Conservation (phyloP, 2,797 vertebrate genomes). For the Enteromius viviparus region DNA sequence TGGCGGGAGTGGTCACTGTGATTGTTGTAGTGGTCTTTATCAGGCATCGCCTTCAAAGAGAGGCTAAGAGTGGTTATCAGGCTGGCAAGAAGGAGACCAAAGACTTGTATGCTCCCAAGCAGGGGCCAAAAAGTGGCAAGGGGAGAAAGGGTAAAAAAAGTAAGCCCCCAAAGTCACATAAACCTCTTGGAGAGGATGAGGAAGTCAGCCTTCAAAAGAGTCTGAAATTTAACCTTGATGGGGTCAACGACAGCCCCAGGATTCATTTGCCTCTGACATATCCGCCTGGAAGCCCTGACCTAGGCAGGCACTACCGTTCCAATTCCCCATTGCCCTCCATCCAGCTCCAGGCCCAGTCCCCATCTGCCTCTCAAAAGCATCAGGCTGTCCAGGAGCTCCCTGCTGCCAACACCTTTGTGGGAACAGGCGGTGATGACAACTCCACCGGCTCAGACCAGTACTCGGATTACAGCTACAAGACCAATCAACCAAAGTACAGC, state of each 20-base stretch:
- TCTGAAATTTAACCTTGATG: slow-evolving; percentile 96
- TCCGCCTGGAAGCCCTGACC: slow-evolving; percentile 94
- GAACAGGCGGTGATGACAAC: slow-evolving; percentile 95
- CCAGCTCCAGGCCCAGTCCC: slow-evolving; percentile 97
- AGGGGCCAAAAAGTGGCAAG: slow-evolving; percentile 89
- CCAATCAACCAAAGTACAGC: slow-evolving; percentile 96
- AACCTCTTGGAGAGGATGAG: slow-evolving; percentile 87
- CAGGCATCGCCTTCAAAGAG: slow-evolving; percentile 92
- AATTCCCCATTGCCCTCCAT: slow-evolving; percentile 98
- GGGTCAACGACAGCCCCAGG: slow-evolving; percentile 93
- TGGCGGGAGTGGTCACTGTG: slow-evolving; percentile 91
- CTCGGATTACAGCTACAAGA: slow-evolving; percentile 99
- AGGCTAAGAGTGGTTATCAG: slow-evolving; percentile 97
- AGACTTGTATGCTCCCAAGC: slow-evolving; percentile 96
- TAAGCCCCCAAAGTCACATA: slow-evolving; percentile 91
- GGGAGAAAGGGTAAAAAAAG: slow-evolving; percentile 92
- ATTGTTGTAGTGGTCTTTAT: slow-evolving; percentile 92
- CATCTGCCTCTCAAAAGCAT: slow-evolving; percentile 98
- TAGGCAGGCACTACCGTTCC: slow-evolving; percentile 97
- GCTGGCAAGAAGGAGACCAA: slow-evolving; percentile 98
- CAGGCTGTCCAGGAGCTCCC: slow-evolving; percentile 99
- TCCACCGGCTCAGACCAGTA: slow-evolving; percentile 99
- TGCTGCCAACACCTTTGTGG: slow-evolving; percentile 97
- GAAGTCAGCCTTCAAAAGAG: slow-evolving; percentile 95
- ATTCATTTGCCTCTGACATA: slow-evolving; percentile 98